Base-by-base conservation (phyloP, 2,113 vertebrate genomes). In the Perca fluviatilis region DNA sequence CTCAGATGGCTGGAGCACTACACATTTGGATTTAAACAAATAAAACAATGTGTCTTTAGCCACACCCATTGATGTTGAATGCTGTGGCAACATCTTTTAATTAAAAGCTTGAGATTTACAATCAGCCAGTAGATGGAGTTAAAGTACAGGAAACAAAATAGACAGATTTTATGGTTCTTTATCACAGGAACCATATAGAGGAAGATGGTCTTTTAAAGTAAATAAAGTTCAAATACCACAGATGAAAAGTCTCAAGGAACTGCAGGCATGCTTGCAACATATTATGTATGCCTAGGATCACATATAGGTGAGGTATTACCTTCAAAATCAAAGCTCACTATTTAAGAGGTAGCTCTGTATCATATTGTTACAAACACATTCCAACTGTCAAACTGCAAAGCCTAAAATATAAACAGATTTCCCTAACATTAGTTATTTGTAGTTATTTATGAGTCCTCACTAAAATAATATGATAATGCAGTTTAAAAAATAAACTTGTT, bases 71-170 rank as follows among this genome's bases (percentile, higher is more conserved):
- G 19, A n/a, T 21, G 47, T 13, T 1, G 2, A 49, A 25, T 19
- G 9, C 5, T 63, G 15, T 14, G 27, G 0, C 27, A 11, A 4
- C 23, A 23, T 57, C 18, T 58, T 49, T 7, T 27, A 15, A 50
- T 21, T 79, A 61, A 47, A 10, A 56, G 33, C 18, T 57, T 1
- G 47, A 61, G 25, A 77, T 75, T 47, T 46, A 46, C 18, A 60
- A 33, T 33, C 53, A 18, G 40, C 80, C 89, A 89, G 78, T 21
- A 87, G 91, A 82, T 88, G 88, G 89, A 77, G 85, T 62, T 56
- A 79, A 36, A 87, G 68, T 19, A 67, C 69, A 86, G 27, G 3
- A 47, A 54, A 72, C 3, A 7, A 14, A 23, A 30, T 12, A 14
- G 21, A 5, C 13, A 63, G 2, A 25, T 21, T 49, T 60, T 0